Percentiles rank a stretch among this genome's conserved stretches.
These are phyloP conservation scores for Seriola aureovittata DNA, from an alignment of 2,113 vertebrate species.

Conservation along the genomic window DNA sequence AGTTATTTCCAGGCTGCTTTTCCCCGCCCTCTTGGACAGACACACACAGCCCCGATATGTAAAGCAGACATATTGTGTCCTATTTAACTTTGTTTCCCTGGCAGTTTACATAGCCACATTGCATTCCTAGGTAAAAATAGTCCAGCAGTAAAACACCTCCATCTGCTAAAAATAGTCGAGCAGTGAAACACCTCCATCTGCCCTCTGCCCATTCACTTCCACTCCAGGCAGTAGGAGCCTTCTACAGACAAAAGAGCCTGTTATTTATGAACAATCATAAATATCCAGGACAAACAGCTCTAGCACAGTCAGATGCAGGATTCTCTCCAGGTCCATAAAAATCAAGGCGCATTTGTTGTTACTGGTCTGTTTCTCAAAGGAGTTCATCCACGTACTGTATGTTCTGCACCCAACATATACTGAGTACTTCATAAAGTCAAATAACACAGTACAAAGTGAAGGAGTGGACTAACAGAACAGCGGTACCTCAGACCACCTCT, in stretches of 20 bases:
- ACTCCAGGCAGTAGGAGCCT: background rate
- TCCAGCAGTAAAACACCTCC: background rate
- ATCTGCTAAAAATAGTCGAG: slow-evolving; percentile 26
- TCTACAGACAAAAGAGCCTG: slow-evolving; percentile 8
- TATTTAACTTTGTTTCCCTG: slow-evolving; percentile 1
- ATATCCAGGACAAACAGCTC: slow-evolving; percentile 12
- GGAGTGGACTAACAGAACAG: no score
- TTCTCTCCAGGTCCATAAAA: background rate
- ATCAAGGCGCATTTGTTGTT: background rate
- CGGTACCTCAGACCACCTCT: no score
- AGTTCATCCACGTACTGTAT: background rate
- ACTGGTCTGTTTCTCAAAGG: background rate
- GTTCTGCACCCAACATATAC: background rate
- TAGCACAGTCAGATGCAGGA: background rate
- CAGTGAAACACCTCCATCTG: slow-evolving; percentile 40
- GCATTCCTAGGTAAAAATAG: slow-evolving; percentile 15
- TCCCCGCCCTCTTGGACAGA: background rate
- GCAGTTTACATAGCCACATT: background rate
- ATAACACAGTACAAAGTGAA: background rate
- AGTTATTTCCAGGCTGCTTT: background rate
- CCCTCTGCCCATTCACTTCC: slow-evolving; percentile 14
- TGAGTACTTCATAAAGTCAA: background rate
- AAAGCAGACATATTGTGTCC: background rate
- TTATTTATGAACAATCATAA: slow-evolving; percentile 46
- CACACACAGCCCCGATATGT: background rate